These are phyloP conservation scores for Sebastes matsubarae DNA, from an alignment of 2,797 vertebrate species.

Conservation along the genomic window DNA sequence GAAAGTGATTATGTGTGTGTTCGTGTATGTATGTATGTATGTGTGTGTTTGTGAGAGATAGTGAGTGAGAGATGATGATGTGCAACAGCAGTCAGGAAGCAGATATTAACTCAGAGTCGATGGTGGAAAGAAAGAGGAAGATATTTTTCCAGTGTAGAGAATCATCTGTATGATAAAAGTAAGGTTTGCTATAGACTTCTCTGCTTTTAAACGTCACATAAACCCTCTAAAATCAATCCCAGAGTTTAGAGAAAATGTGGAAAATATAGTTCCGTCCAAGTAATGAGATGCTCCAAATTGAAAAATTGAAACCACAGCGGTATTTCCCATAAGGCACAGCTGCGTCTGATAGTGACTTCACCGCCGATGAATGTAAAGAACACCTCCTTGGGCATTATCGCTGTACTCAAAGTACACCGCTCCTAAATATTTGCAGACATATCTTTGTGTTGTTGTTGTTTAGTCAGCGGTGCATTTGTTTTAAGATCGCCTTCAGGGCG, in stretches of 20 bases:
- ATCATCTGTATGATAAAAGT: slow-evolving; percentile 4
- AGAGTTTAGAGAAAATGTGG: slow-evolving; percentile 3
- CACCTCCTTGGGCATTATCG: neutral
- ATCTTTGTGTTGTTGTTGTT: slow-evolving; percentile 22
- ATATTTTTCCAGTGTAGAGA: slow-evolving; percentile 2
- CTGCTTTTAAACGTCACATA: slow-evolving; percentile 1
- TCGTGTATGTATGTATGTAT: neutral
- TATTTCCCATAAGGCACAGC: slow-evolving; percentile 49
- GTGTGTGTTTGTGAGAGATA: slow-evolving; percentile 31
- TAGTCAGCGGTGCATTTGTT: slow-evolving; percentile 8
- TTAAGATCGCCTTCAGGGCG: slow-evolving; percentile 12
- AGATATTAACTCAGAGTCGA: slow-evolving; percentile 36
- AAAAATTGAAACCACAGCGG: slow-evolving; percentile 34
- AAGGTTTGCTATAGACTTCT: neutral
- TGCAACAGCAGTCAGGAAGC: slow-evolving; percentile 34
- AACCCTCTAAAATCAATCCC: neutral
- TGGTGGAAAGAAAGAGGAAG: neutral
- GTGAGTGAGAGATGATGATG: slow-evolving; percentile 29
- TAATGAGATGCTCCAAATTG: slow-evolving; percentile 25
- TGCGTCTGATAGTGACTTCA: slow-evolving; percentile 46
- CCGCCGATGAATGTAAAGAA: slow-evolving; percentile 40
- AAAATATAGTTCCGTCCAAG: slow-evolving; percentile 21
- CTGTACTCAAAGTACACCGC: slow-evolving; percentile 14
- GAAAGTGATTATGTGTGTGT: slow-evolving; percentile 55
- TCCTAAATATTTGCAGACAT: slow-evolving; percentile 24